Evolutionary conservation across 2,797 vertebrate genomes (phyloP), one percentile per base, ranked within the genome.

Genomic region (Gymnothorax reevesii): DNA sequence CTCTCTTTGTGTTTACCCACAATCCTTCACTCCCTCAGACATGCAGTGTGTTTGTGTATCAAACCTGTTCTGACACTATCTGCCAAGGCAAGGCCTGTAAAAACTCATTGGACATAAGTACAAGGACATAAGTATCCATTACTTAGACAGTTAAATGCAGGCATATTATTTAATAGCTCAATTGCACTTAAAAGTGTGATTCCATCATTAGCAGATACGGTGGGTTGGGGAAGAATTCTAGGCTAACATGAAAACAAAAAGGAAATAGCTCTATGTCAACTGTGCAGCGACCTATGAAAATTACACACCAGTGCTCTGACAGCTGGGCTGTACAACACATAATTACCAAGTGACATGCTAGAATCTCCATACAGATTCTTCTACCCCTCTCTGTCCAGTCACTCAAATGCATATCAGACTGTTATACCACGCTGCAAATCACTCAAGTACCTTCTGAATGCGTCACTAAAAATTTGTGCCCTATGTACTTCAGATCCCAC

Each of bases 1-100:
- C 92, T 92, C 92, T 90, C 91, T 92, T 92, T 93, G 90, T 92
- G 90, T 94, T 92, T 94, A 87, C 89, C 90, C 91, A 92, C 90
- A 93, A 93, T 93, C 90, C 90, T 93, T 94, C 92, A 92, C 85
- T 73, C 27, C 87, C 89, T 90, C 88, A 79, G 90, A 91, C 89
- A 91, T n/a, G 92, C 90, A 89, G 90, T 91, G 91, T 94, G 84
- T 73, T 49, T 73, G 22, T 85, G 54, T 54, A 25, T 33, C 69
- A 66, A 84, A 69, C 64, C 25, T 69, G 64, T 69, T 69, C 64
- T 69, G 33, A 84, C 42, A 69, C 60, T 52, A 62, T 71, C 49
- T 85, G 84, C 71, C 84, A 85, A 55, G 33, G 54, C 55, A 73
- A 9, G 64, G 52, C 84, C 75, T 66, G 33, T 25, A 73, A 25